Percentiles rank a stretch among this genome's conserved stretches.
Conservation (phyloP, 2,888 invertebrate genomes). For the Macropis europaea region DNA sequence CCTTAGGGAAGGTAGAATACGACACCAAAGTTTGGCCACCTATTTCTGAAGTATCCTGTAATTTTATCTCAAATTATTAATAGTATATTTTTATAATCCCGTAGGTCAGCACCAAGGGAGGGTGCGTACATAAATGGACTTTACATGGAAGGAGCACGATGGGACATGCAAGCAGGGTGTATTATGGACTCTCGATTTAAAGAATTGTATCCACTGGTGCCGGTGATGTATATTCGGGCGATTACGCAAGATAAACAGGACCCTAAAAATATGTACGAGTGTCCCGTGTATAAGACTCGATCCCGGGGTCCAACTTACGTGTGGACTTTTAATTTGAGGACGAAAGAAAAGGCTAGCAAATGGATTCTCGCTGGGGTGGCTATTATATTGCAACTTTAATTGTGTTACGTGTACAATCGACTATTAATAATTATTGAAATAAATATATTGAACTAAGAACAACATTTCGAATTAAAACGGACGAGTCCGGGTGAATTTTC, state of each 20-base stretch:
- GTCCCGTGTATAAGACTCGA: constrained; percentile 95
- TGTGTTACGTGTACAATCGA: background rate
- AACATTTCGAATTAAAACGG: background rate
- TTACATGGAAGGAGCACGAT: constrained; percentile 96
- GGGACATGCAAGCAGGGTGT: constrained; percentile 90
- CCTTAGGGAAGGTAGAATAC: no score
- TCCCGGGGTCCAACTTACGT: constrained; percentile 95
- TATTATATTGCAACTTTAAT: constrained; percentile 89
- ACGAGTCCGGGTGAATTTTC: no score
- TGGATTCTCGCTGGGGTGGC: constrained; percentile 98
- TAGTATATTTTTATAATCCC: background rate
- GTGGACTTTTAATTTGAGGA: constrained; percentile 97
- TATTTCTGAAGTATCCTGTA: no score
- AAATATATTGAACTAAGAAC: background rate
- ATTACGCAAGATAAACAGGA: constrained; percentile 95
- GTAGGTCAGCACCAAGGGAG: constrained; percentile 90
- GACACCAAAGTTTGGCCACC: no score
- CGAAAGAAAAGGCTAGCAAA: constrained; percentile 92
- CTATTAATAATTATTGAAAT: background rate
- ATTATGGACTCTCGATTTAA: constrained; percentile 93
- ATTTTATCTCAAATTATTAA: background rate
- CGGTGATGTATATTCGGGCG: constrained; percentile 93
- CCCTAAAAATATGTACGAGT: constrained; percentile 92
- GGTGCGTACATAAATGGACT: constrained; percentile 95
- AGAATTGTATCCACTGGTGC: constrained; percentile 94